These are phyloP conservation scores for Sinohyriopsis cumingii DNA, from an alignment of 2,888 invertebrate species.

Conservation along the genomic window DNA sequence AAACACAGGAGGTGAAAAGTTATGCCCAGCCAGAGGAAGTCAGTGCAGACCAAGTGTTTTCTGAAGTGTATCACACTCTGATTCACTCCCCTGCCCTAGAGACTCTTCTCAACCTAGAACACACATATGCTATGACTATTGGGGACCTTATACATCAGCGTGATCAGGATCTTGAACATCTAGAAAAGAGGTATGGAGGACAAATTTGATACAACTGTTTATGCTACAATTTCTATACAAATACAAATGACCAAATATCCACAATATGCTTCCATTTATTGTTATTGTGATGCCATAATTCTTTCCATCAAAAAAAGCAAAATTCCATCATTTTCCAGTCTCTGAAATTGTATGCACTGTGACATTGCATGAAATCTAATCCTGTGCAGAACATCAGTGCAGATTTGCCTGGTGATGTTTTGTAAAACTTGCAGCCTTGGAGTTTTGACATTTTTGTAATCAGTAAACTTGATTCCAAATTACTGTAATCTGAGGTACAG, in stretches of 20 bases:
- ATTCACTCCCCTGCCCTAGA: conserved; percentile 91
- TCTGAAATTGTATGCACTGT: too few species aligned
- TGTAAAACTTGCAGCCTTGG: too few species aligned
- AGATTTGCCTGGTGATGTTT: too few species aligned
- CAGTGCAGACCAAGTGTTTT: conserved; percentile 85
- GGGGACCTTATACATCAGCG: conserved; percentile 81
- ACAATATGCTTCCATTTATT: conserved; percentile 1
- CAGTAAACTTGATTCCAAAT: too few species aligned
- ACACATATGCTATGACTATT: conserved; percentile 87
- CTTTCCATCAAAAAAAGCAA: too few species aligned
- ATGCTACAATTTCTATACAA: neutral
- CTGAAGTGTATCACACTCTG: conserved; percentile 85
- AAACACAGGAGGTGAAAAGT: conserved; percentile 82
- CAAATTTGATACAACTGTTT: neutral
- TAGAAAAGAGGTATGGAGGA: conserved; percentile 73
- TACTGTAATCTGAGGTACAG: too few species aligned
- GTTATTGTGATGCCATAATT: too few species aligned
- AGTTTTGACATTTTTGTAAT: too few species aligned
- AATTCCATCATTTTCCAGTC: too few species aligned
- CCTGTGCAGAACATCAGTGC: too few species aligned
- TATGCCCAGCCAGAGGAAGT: conserved; percentile 80
- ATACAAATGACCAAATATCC: neutral
- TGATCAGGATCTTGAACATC: conserved; percentile 64
- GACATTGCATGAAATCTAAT: too few species aligned
- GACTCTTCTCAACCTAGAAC: conserved; percentile 90